Percentiles rank a stretch among this genome's conserved stretches.
Conservation (phyloP, 2,797 vertebrate species). For the Parambassis ranga region DNA sequence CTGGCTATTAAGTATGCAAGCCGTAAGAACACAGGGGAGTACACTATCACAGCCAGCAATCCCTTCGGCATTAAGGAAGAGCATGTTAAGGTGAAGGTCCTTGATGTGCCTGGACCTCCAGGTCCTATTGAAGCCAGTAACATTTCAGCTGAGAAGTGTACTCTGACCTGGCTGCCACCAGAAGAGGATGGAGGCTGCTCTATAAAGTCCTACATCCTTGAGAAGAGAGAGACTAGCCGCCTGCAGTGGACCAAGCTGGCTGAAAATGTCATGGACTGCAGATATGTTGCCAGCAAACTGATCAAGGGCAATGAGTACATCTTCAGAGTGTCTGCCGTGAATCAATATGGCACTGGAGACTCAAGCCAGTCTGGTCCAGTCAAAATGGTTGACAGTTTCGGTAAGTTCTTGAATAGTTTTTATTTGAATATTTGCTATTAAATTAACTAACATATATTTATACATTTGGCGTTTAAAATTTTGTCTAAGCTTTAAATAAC, state of each 20-base stretch:
- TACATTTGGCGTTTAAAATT: too few relatives aligned
- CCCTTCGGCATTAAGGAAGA: conserved; percentile 97
- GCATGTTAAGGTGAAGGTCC: conserved; percentile 91
- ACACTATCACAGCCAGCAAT: conserved; percentile 95
- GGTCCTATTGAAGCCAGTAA: conserved; percentile 94
- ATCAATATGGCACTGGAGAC: conserved; percentile 95
- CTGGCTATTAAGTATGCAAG: conserved; percentile 92
- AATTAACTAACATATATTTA: too few relatives aligned
- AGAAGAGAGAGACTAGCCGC: conserved; percentile 98
- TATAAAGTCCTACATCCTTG: conserved; percentile 93
- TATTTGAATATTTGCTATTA: too few relatives aligned
- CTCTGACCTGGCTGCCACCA: conserved; percentile 95
- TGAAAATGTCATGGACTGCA: conserved; percentile 92
- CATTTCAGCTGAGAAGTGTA: conserved; percentile 96
- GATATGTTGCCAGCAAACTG: conserved; percentile 89
- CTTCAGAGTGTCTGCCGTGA: conserved; percentile 95
- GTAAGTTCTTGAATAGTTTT: conserved; percentile 77
- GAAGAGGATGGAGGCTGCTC: conserved; percentile 93
- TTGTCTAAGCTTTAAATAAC: neutral
- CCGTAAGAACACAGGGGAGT: conserved; percentile 97
- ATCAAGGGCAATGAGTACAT: conserved; percentile 99
- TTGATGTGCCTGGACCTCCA: conserved; percentile 95
- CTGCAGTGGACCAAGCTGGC: conserved; percentile 96
- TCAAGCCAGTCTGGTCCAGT: conserved; percentile 90
- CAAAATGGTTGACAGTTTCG: conserved; percentile 95